Evolutionary conservation across 2,113 vertebrate species (phyloP), one percentile per base, ranked within the genome.

Genomic region (Eidolon helvum): DNA sequence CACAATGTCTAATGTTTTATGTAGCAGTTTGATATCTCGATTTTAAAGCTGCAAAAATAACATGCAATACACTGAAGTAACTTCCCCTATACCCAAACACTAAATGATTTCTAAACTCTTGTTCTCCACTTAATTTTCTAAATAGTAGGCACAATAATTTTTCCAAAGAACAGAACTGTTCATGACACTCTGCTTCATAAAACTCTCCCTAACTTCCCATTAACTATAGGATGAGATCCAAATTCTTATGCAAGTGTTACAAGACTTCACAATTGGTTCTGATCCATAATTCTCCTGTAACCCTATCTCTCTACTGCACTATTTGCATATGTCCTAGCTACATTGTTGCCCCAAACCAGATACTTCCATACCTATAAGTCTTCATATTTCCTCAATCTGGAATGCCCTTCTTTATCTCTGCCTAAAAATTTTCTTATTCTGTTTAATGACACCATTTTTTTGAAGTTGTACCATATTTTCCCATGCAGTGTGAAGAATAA

Each of bases 21-120:
- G 61, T 4, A 63, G 53, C 33, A 71, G 63, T 79, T 91, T 96
- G 48, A 87, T 55, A 80, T 55, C 66, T 95, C 59, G 26, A 61
- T 85, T 91, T 86, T 85, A 68, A 87, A 95, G 40, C 35, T 68
- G 22, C 26, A 61, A 80, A 96, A 91, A 59, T 48, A 45, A 43
- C 30, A 35, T n/a, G 38, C 7, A 90, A 77, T 71, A 80, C 65
- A 53, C 5, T 6, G 48, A 65, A 78, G 65, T 78, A 88, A 74
- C n/a, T 66, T 72, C 55, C 48, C 22, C 30, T 71, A 48, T 15
- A 83, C 19, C 22, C 3, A 90, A 79, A 88, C 40, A n/a, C 35
- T 78, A 63, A 28, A 38, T 83, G 45, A 11, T 63, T 45, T 63
- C 69, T 66, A 91, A 61, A 57, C 35, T 74, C 40, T 71, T 59